phyloP scores from a whole-genome alignment of 2,797 vertebrate species.

The Heteromormyrus szaboi region DNA sequence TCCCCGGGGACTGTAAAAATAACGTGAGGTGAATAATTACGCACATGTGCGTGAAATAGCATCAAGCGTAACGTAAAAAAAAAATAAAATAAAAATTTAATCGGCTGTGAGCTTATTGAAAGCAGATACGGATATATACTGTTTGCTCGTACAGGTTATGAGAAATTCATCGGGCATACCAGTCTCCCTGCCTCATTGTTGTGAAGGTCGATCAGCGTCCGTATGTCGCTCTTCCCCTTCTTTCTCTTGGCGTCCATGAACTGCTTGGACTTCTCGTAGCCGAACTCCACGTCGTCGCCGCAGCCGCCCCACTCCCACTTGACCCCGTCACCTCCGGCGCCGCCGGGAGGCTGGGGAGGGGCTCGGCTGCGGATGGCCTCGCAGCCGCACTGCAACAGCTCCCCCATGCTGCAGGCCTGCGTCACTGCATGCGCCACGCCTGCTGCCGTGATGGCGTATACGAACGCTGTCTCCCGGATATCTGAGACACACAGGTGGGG shows the following conservation, averaged over 20 bases:
- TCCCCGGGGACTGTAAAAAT: constrained; percentile 13
- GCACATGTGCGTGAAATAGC: not conserved
- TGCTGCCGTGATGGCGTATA: constrained; percentile 89
- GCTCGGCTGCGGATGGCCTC: constrained; percentile 76
- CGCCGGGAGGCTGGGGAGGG: constrained; percentile 60
- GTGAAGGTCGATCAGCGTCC: constrained; percentile 87
- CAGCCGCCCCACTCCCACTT: constrained; percentile 98
- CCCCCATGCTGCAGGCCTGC: constrained; percentile 97
- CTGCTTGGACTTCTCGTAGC: constrained; percentile 93
- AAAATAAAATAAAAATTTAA: not conserved
- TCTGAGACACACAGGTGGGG: constrained; percentile 54
- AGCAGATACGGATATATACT: not conserved
- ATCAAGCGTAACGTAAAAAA: not conserved
- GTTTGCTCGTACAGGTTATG: not conserved
- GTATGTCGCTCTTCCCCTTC: constrained; percentile 89
- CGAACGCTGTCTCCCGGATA: constrained; percentile 94
- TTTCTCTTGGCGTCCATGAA: constrained; percentile 94
- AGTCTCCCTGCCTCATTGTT: constrained; percentile 95
- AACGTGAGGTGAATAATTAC: not conserved
- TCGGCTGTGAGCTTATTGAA: not conserved
- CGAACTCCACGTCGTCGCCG: constrained; percentile 92
- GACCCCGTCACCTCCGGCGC: constrained; percentile 62
- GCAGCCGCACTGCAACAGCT: constrained; percentile 90
- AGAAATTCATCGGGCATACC: constrained; percentile 57
- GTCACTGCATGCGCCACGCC: constrained; percentile 93